Base-by-base conservation (phyloP, 2,113 vertebrate genomes). In the Oryzias curvinotus region DNA sequence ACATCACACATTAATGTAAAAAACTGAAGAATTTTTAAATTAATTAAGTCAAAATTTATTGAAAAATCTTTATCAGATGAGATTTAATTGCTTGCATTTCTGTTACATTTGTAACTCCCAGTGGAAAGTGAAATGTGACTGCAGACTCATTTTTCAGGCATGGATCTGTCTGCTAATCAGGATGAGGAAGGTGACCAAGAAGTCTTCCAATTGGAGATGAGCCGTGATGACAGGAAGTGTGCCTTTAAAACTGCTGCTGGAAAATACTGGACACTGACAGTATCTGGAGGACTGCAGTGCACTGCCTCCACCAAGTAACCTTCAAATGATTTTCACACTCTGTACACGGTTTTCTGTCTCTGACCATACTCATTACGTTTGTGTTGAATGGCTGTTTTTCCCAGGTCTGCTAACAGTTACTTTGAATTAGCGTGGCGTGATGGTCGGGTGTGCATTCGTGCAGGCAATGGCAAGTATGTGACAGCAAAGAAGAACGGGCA, bases 121-220 rank as follows among this genome's bases (percentile, higher is more conserved):
- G 54, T 63, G 36, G 57, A 0, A 46, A 73, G 54, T 36, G 55
- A 69, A 68, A 75, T 1, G 30, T 82, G 62, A 79, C 55, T 51
- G 42, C 55, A 21, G n/a, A 25, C 42, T 78, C 28, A 71, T 77
- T 75, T 67, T 66, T 25, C 57, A 98, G 96, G 96, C 41, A 96
- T 98, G 84, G 97, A 98, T 82, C 91, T 99, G 56, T 98, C 97
- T 0, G 96, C 97, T 81, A 98, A 98, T 89, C 97, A 98, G 88
- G 94, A 97, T 0, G 96, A 98, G 52, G 96, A 98, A 68, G 93
- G 94, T 0, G 96, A 99, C 87, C 96, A 96, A 80, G 97, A 99
- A 89, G 97, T 96, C 53, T 99, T 97, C 88, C 97, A 99, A 81
- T 68, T 99, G 87, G 97, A 99, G 91, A 96, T 98, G 52, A 95